Percentiles rank a stretch among this genome's conserved stretches.
Evolutionary conservation across 2,113 vertebrate species (phyloP).

Genomic region (Leptocoma aspasia): DNA sequence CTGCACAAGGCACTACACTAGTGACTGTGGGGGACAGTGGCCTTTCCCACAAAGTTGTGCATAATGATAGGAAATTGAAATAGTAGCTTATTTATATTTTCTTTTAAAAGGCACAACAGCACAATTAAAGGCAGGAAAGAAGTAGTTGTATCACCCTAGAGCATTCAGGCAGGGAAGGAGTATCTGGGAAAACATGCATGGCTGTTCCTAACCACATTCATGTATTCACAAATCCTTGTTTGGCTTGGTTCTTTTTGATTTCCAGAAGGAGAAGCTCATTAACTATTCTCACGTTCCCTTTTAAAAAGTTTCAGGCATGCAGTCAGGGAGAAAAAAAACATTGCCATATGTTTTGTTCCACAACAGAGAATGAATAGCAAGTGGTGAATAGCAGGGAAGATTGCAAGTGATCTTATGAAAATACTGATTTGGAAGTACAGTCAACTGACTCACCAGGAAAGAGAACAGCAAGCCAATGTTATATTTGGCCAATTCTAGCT

Average conservation of each 20-base stretch:
- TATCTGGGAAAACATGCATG: not conserved
- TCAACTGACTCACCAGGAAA: not conserved
- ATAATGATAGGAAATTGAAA: not conserved
- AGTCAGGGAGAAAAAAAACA: not conserved
- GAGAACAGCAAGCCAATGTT: not conserved
- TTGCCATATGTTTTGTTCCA: constrained; percentile 1
- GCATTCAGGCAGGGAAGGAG: not conserved
- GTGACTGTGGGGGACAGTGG: not conserved
- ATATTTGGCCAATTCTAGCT: not conserved
- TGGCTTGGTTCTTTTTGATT: not conserved
- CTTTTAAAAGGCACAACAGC: not conserved
- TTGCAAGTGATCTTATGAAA: not conserved
- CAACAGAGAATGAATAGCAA: not conserved
- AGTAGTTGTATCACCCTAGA: not conserved
- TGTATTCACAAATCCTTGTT: not conserved
- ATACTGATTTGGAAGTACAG: not conserved
- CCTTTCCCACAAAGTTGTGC: not conserved
- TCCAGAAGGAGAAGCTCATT: not conserved
- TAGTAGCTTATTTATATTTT: not conserved
- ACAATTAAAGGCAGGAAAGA: not conserved
- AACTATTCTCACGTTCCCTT: not conserved
- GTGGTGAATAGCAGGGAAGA: constrained; percentile 16
- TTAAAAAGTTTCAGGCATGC: not conserved
- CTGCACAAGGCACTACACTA: not conserved
- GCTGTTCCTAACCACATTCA: not conserved